Percentiles rank a stretch among this genome's conserved stretches.
Conservation (phyloP, 64 coral and sea anemone genomes). For the Porites australiensis region DNA sequence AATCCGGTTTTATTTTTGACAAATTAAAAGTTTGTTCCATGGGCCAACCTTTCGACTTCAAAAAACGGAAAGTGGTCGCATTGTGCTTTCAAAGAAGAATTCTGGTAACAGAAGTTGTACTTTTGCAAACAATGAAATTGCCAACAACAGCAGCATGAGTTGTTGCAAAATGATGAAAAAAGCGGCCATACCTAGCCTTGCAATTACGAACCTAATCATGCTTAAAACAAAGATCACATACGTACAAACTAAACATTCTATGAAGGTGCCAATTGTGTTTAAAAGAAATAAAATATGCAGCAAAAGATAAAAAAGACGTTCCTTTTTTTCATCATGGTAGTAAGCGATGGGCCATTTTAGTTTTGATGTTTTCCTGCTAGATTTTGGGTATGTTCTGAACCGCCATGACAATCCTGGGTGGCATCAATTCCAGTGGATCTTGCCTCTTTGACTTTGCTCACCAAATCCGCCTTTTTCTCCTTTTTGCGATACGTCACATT, state of each 20-base stretch:
- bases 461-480: neutral
- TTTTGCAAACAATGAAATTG: conserved; percentile 42
- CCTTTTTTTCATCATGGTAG: conserved; percentile 29
- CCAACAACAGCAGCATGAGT: conserved; percentile 19
- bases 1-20: too few species aligned
- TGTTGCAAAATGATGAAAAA: neutral
- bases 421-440: neutral
- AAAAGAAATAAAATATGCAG: conserved; percentile 35
- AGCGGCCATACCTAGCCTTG: neutral
- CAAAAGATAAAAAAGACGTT: conserved; percentile 12
- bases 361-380: conserved; percentile 5
- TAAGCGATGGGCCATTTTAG: neutral
- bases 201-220: neutral
- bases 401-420: neutral
- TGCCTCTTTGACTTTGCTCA: conserved; percentile 37
- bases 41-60: conserved; percentile 51
- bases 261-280: conserved; percentile 25
- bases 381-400: conserved; percentile 25
- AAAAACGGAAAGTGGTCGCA: conserved; percentile 47
- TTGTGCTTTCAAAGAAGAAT: conserved; percentile 53
- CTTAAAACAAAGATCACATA: conserved; percentile 34
- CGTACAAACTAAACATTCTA: conserved; percentile 16
- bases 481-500: conserved; percentile 39
- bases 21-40: too few species aligned
- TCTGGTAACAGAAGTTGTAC: too few species aligned